Evolutionary conservation across 2,113 vertebrate species (phyloP), one percentile per base, ranked within the genome.

Genomic region (Aegithalos caudatus): DNA sequence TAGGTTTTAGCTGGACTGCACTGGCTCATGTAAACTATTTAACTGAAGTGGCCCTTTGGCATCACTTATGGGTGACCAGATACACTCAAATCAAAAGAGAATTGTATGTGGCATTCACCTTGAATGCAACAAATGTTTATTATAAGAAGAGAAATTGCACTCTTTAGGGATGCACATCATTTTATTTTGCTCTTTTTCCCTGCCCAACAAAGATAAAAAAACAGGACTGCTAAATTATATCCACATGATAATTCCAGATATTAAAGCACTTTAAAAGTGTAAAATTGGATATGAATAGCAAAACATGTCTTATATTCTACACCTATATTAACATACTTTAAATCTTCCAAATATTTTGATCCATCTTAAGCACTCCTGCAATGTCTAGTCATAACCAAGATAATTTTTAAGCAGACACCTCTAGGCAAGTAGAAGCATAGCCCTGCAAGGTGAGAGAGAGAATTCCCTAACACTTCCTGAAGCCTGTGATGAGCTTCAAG

Each of bases 401-500:
- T 38, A 67, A 33, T 62, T 94, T 88, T 74, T 48, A 47, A 74
- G 69, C 0, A 3, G 25, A 27, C 35, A 19, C 33, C 24, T 69
- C 22, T 58, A 66, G 53, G 20, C 25, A 51, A 86, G 42, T 14
- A 74, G 29, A 29, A 92, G 14, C 69, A 50, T 19, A 35, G 17
- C 7, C 11, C 31, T 77, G 20, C 14, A 78, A 15, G 9, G 13
- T 60, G n/a, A 81, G 48, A 60, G 23, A 73, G n/a, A 81, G 44
- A 51, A 58, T 40, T 67, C 4, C 0, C 14, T 66, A 44, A 38
- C 5, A 31, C 65, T 48, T 87, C 1, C 0, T 22, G 53, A 44
- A 65, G 21, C 22, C 40, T 0, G 0, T 25, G 33, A 19, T 37
- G 40, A 74, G 14, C 14, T 81, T 38, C 22, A 66, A 40, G 27